Conservation (phyloP, 2,113 vertebrate species). For the Hyperopisus bebe region DNA sequence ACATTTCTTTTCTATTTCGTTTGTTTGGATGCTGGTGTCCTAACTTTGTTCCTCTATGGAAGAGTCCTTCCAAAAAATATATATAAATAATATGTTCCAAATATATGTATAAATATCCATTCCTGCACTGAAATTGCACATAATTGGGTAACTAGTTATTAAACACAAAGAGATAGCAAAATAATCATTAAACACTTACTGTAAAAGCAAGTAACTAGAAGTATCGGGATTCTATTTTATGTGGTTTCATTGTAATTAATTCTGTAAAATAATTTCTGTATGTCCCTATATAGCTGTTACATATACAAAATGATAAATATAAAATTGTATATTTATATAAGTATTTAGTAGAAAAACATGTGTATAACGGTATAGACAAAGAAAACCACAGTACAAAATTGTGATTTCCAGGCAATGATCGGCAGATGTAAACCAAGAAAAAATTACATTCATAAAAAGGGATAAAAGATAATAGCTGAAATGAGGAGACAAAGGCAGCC, state of each 20-base stretch:
- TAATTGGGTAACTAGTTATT: background rate
- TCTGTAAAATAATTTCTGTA: background rate
- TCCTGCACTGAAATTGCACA: background rate
- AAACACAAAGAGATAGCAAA: background rate
- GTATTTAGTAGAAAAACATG: background rate
- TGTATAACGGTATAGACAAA: background rate
- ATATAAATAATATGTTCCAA: too few relatives aligned
- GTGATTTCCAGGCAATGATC: constrained; percentile 34
- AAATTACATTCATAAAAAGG: constrained; percentile 49
- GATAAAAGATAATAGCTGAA: constrained; percentile 51
- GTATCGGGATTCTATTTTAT: background rate
- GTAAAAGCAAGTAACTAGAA: background rate
- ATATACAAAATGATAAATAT: background rate
- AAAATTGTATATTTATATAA: background rate
- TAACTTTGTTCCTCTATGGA: background rate
- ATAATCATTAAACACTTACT: background rate
- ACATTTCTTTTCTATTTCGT: background rate
- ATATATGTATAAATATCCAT: background rate
- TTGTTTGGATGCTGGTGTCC: background rate
- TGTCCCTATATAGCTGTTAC: background rate
- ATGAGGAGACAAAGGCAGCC: constrained; percentile 44
- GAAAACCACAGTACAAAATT: background rate
- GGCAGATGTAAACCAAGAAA: constrained; percentile 41
- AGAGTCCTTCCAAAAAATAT: background rate
- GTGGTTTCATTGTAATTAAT: background rate